These are phyloP conservation scores for Dissostichus mawsoni DNA, from an alignment of 2,113 vertebrate genomes.

Conservation along the genomic window DNA sequence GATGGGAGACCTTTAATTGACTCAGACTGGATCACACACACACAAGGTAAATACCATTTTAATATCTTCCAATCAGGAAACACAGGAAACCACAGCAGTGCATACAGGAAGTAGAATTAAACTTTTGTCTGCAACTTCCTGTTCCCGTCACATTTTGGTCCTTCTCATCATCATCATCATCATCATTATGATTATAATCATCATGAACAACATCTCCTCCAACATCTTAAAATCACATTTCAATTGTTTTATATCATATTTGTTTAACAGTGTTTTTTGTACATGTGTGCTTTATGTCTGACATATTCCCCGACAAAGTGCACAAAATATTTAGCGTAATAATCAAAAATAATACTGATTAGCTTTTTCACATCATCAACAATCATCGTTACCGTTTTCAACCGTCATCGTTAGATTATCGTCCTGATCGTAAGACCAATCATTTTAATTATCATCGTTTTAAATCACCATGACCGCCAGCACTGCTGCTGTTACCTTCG, in stretches of 20 bases:
- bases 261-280: conserved; percentile 51
- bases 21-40: conserved; percentile 19
- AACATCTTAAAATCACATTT: conserved; percentile 34
- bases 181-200: conserved; percentile 9
- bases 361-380: conserved; percentile 52
- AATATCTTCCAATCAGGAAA: conserved; percentile 68
- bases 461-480: conserved; percentile 18
- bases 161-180: neutral
- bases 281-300: conserved; percentile 47
- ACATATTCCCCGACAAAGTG: conserved; percentile 41
- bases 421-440: conserved; percentile 14
- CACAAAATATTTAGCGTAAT: conserved; percentile 46
- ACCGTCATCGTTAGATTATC: conserved; percentile 6
- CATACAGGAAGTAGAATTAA: conserved; percentile 66
- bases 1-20: too few species aligned
- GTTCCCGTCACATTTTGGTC: conserved; percentile 52
- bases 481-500: conserved; percentile 21
- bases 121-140: conserved; percentile 38
- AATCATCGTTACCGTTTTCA: conserved; percentile 18
- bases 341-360: conserved; percentile 55
- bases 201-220: neutral
- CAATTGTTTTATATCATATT: conserved; percentile 27
- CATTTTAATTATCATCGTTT: conserved; percentile 37
- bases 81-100: conserved; percentile 67
- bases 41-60: conserved; percentile 59